phyloP scores from a whole-genome alignment of 2,888 invertebrate species.

The Strigamia maritima region DNA sequence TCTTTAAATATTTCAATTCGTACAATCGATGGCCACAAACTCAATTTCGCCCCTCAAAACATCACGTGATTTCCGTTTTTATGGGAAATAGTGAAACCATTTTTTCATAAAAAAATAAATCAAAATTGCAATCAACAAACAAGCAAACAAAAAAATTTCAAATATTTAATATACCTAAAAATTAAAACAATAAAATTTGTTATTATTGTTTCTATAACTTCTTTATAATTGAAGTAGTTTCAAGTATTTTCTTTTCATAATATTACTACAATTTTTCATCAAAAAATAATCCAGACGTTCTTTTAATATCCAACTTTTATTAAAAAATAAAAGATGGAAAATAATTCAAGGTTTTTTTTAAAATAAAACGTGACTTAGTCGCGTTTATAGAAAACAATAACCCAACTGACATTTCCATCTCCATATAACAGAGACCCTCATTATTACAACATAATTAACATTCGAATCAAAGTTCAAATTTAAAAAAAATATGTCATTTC shows the following conservation, averaged over 20 bases:
- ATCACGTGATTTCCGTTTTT: conserved; percentile 23
- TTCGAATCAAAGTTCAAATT: conserved; percentile 19
- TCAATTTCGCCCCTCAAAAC: conserved; percentile 19
- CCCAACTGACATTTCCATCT: conserved; percentile 19
- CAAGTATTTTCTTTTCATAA: not conserved
- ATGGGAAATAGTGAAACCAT: not conserved
- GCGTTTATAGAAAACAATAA: not conserved
- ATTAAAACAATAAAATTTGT: conserved; percentile 18
- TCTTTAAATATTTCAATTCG: not conserved
- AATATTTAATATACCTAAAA: conserved; percentile 23
- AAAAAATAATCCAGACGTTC: not conserved
- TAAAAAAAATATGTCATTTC: not conserved
- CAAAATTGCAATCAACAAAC: not conserved
- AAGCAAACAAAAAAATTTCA: not conserved
- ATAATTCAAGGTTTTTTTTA: not conserved
- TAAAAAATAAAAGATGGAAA: conserved; percentile 6
- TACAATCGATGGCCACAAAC: conserved; percentile 4
- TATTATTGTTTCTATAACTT: conserved; percentile 10
- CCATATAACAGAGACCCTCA: conserved; percentile 16
- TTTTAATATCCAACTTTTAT: conserved; percentile 5
- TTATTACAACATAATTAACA: conserved; percentile 16
- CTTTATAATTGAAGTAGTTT: not conserved
- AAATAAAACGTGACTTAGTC: conserved; percentile 7
- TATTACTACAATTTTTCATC: not conserved
- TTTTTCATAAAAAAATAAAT: not conserved